A percentile compares a stretch with the other conserved stretches of the same genome.
Evolutionary conservation across 2,888 invertebrate species (phyloP).

Genomic region (Baccha elongata): DNA sequence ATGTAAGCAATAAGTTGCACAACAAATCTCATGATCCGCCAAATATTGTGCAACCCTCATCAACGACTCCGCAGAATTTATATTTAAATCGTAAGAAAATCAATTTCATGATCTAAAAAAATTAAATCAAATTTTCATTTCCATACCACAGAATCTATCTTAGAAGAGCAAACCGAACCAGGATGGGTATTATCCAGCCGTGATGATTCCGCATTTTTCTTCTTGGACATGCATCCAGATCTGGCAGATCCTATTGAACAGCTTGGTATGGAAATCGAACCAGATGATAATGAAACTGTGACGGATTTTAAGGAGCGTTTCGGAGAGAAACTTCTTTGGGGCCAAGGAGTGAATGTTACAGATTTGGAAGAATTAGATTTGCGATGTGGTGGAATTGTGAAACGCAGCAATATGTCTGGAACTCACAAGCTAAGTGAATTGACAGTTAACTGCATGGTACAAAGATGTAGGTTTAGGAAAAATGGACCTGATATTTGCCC

Average conservation of each 20-base stretch:
- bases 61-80: slow-evolving; percentile 29
- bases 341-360: slow-evolving; percentile 88
- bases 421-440: slow-evolving; percentile 85
- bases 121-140: not conserved
- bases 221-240: slow-evolving; percentile 89
- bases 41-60: not conserved
- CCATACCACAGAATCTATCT: slow-evolving; percentile 13
- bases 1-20: slow-evolving; percentile 83
- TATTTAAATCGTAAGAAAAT: slow-evolving; percentile 59
- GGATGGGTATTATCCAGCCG: slow-evolving; percentile 82
- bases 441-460: slow-evolving; percentile 89
- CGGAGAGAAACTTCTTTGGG: slow-evolving; percentile 85
- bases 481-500: slow-evolving; percentile 91
- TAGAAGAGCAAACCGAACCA: slow-evolving; percentile 68
- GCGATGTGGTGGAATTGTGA: slow-evolving; percentile 89
- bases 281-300: slow-evolving; percentile 88
- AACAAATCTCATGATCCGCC: slow-evolving; percentile 76
- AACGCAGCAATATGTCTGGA: slow-evolving; percentile 86
- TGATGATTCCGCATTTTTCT: slow-evolving; percentile 84
- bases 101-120: not conserved
- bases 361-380: slow-evolving; percentile 89
- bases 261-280: slow-evolving; percentile 89
- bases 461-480: slow-evolving; percentile 89
- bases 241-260: slow-evolving; percentile 89
- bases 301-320: slow-evolving; percentile 89